Evolutionary conservation across 2,113 vertebrate species (phyloP), one percentile per base, ranked within the genome.

Genomic region (Bombycilla garrulus): DNA sequence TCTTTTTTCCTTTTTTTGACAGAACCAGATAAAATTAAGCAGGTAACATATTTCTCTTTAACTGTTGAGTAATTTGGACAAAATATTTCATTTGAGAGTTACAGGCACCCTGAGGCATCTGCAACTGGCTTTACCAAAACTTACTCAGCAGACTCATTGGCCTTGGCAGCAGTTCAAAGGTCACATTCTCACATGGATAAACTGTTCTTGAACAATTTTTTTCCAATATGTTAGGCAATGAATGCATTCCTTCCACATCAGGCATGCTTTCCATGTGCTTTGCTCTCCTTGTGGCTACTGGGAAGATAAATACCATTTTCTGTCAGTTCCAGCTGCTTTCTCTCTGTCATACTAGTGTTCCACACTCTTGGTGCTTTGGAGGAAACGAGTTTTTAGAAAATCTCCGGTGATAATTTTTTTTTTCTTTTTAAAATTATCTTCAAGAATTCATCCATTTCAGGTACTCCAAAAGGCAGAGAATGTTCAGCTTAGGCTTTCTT

Each of bases 201-300:
- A 91, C 61, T 81, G 89, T 82, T 96, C 93, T 72, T 85, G 61
- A 95, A 86, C 50, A 87, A 47, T 91, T 81, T 90, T 93, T 91
- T 94, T 72, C 89, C 90, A 85, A 71, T 93, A 90, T 94, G 64
- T 90, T 92, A 83, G 87, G 87, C 85, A 97, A 85, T 66, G 58
- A 67, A 91, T 90, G 87, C 64, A 86, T 91, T 95, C 94, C 91
- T 96, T 97, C 81, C 87, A 94, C 79, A 95, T 90, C 92, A 90
- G 62, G 64, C 89, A 90, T 80, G 85, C 74, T 93, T 96, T 94
- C 90, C 89, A 90, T 40, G 78, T 86, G 88, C 85, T 94, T 94
- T 91, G 38, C 81, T 93, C 85, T 96, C 85, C 58, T 71, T 86
- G 61, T 90, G 70, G 74, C 78, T 95, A 91, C 58, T 73, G 67